phyloP scores from a whole-genome alignment of 2,888 invertebrate genomes.

The Cerastis rubricosa region DNA sequence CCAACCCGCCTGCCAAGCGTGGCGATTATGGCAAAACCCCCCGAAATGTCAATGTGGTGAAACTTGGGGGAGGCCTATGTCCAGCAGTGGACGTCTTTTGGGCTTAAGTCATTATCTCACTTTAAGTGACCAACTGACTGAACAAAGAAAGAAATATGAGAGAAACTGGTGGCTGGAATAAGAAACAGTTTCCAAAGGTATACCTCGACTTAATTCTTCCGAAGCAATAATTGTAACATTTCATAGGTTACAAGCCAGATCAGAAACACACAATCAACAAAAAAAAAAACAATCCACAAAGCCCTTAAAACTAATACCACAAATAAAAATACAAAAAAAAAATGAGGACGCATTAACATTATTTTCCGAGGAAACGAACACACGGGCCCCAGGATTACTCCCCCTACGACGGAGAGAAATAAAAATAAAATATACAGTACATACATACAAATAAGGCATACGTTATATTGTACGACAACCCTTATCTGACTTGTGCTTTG shows the following conservation, averaged over 20 bases:
- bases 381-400: constrained; percentile 68
- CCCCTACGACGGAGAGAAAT: constrained; percentile 64
- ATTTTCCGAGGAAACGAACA: constrained; percentile 61
- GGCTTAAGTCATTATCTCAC: neutral
- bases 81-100: too few species aligned
- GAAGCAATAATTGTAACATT: neutral
- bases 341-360: constrained; percentile 58
- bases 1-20: too few species aligned
- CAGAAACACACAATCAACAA: neutral
- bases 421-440: constrained; percentile 72
- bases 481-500: constrained; percentile 77
- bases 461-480: constrained; percentile 75
- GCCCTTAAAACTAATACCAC: constrained; percentile 46
- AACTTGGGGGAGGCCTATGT: too few species aligned
- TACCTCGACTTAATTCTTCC: neutral
- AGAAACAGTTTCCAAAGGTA: neutral
- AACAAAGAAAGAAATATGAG: neutral
- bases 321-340: constrained; percentile 54
- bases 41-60: too few species aligned
- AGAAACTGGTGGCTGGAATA: neutral
- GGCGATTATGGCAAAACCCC: too few species aligned
- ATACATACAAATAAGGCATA: constrained; percentile 76
- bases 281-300: constrained; percentile 31
- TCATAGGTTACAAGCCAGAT: neutral
- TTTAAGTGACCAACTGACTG: neutral